Percentiles rank a stretch among this genome's conserved stretches.
These are phyloP conservation scores for Tigriopus japonicus DNA, from an alignment of 1,140 invertebrate species.

Conservation along the genomic window DNA sequence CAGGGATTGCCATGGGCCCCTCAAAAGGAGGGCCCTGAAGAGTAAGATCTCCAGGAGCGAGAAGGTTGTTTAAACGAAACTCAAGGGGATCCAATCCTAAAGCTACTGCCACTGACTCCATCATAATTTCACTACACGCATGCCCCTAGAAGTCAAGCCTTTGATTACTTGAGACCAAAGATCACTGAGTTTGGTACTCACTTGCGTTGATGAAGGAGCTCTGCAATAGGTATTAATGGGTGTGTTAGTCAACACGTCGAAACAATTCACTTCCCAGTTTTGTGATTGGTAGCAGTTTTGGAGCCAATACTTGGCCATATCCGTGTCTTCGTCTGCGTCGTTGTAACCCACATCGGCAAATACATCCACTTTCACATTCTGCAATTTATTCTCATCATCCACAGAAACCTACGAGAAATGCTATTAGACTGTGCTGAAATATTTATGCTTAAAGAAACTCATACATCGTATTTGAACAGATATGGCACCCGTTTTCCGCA, in stretches of 20 bases:
- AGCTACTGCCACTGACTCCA: constrained; percentile 54
- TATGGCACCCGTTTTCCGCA: constrained; percentile 41
- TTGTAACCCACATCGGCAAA: constrained; percentile 41
- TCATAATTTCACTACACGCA: constrained; percentile 48
- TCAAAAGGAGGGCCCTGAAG: not conserved
- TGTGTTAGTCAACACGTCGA: constrained; percentile 37
- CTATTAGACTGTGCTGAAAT: not conserved
- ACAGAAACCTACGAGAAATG: not conserved
- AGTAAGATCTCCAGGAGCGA: constrained; percentile 21
- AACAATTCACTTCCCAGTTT: constrained; percentile 34
- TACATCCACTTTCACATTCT: constrained; percentile 35
- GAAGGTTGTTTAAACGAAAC: constrained; percentile 23
- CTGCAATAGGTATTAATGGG: constrained; percentile 38
- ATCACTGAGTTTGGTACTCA: constrained; percentile 3
- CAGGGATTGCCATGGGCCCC: constrained; percentile 8
- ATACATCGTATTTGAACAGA: constrained; percentile 40
- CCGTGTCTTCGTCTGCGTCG: constrained; percentile 35
- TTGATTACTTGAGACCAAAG: not conserved
- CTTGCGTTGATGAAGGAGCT: constrained; percentile 41
- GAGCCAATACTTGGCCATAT: constrained; percentile 26
- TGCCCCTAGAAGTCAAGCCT: not conserved
- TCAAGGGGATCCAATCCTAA: constrained; percentile 44
- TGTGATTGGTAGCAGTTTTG: constrained; percentile 28
- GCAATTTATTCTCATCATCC: not conserved
- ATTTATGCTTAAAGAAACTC: not conserved